Conservation (phyloP, 2,888 invertebrate species). For the Pseudanteris insignis region DNA sequence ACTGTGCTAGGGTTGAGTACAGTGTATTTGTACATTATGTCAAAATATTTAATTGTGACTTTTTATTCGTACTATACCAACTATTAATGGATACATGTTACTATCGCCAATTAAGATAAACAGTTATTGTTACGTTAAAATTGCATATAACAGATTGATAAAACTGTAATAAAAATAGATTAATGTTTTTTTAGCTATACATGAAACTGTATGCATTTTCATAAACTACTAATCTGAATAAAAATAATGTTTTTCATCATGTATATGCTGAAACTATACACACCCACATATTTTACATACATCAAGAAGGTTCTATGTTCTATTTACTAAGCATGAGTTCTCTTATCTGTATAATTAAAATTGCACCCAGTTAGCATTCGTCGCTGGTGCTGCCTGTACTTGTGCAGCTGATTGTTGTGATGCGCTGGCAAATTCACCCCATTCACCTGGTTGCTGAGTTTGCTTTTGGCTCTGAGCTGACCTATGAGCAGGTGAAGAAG, state of each 20-base stretch:
- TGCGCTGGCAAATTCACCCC: constrained; percentile 79
- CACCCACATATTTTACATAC: constrained; percentile 46
- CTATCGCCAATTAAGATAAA: constrained; percentile 27
- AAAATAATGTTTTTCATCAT: constrained; percentile 36
- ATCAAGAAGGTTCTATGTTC: constrained; percentile 50
- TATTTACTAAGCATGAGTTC: constrained; percentile 48
- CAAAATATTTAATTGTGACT: constrained; percentile 3
- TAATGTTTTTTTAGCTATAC: constrained; percentile 25
- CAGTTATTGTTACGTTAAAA: background rate
- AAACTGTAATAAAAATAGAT: constrained; percentile 37
- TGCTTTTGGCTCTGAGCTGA: constrained; percentile 69
- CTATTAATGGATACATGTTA: constrained; percentile 4
- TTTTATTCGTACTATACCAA: constrained; percentile 1
- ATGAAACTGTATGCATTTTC: constrained; percentile 3
- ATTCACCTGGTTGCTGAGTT: constrained; percentile 67
- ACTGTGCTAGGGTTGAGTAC: constrained; percentile 8
- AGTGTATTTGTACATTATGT: constrained; percentile 18
- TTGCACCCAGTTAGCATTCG: constrained; percentile 66
- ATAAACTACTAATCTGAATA: constrained; percentile 36
- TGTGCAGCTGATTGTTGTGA: constrained; percentile 53
- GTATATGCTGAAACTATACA: constrained; percentile 28
- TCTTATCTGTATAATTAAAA: constrained; percentile 56
- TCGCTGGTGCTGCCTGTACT: constrained; percentile 47
- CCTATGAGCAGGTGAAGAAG: constrained; percentile 81
- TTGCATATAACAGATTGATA: constrained; percentile 9